These are phyloP conservation scores for Poecilobothrus nobilitatus DNA, from an alignment of 2,888 invertebrate species.

Conservation along the genomic window DNA sequence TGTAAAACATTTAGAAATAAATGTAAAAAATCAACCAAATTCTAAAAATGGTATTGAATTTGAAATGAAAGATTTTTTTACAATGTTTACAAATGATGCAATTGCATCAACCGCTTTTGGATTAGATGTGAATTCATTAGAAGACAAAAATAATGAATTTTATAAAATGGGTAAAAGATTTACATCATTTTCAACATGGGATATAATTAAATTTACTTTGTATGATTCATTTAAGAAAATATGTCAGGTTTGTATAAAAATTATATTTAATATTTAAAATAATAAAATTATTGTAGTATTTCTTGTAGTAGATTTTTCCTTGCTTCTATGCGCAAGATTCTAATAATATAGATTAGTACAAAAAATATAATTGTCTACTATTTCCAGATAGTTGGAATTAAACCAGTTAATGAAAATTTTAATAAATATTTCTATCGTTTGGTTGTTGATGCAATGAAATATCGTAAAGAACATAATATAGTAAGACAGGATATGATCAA, in stretches of 20 bases:
- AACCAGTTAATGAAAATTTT: constrained; percentile 36
- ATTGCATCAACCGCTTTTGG: constrained; percentile 38
- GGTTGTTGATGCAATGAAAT: constrained; percentile 43
- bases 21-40: background rate
- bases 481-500: constrained; percentile 50
- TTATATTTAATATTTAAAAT: background rate
- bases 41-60: constrained; percentile 16
- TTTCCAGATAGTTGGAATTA: constrained; percentile 27
- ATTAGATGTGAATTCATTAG: constrained; percentile 44
- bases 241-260: constrained; percentile 27
- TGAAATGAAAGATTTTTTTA: constrained; percentile 32
- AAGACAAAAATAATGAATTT: constrained; percentile 45
- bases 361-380: background rate
- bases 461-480: constrained; percentile 45
- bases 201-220: constrained; percentile 17
- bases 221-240: constrained; percentile 25
- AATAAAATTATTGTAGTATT: too few species aligned
- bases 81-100: constrained; percentile 34
- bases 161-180: constrained; percentile 43
- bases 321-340: too few species aligned
- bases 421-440: constrained; percentile 42
- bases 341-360: too few species aligned
- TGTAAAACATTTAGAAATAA: constrained; percentile 23
- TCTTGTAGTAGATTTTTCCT: too few species aligned
- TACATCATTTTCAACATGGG: constrained; percentile 32